Conservation (phyloP, 2,113 vertebrate genomes). For the Melanerpes formicivorus region DNA sequence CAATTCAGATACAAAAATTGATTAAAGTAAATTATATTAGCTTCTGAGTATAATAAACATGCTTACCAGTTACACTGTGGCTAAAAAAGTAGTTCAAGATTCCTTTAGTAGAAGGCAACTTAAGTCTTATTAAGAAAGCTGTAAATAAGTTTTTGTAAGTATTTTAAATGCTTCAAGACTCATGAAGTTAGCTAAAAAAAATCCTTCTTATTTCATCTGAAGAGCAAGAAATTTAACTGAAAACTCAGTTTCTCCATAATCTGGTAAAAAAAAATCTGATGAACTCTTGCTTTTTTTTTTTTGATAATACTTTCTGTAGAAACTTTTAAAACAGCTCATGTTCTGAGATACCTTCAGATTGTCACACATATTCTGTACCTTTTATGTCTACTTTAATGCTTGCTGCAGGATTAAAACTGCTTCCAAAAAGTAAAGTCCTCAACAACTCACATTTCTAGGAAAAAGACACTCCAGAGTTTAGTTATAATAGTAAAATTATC, state of each 20-base stretch:
- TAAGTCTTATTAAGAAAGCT: slow-evolving; percentile 28
- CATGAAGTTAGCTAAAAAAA: neutral
- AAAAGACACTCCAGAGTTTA: neutral
- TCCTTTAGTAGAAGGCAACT: neutral
- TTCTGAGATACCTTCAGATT: slow-evolving; percentile 10
- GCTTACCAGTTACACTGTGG: neutral
- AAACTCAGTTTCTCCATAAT: neutral
- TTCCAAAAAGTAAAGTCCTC: neutral
- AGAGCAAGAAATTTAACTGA: slow-evolving; percentile 19
- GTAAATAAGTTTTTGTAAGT: slow-evolving; percentile 36
- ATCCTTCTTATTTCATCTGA: neutral
- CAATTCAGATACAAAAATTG: neutral
- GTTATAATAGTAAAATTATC: neutral
- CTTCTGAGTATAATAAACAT: slow-evolving; percentile 20
- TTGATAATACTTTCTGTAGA: neutral
- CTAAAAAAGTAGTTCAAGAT: neutral
- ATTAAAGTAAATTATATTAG: slow-evolving; percentile 29
- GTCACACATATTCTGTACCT: neutral
- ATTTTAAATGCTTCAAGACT: neutral
- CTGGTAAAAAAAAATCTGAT: neutral
- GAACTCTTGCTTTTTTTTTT: neutral
- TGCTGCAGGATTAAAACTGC: neutral
- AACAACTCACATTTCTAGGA: neutral
- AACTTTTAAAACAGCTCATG: neutral
- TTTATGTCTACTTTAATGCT: neutral